Percentiles rank a stretch among this genome's conserved stretches.
Evolutionary conservation across 64 coral and sea anemone species (phyloP).

Genomic region (Anthopleura sola): DNA sequence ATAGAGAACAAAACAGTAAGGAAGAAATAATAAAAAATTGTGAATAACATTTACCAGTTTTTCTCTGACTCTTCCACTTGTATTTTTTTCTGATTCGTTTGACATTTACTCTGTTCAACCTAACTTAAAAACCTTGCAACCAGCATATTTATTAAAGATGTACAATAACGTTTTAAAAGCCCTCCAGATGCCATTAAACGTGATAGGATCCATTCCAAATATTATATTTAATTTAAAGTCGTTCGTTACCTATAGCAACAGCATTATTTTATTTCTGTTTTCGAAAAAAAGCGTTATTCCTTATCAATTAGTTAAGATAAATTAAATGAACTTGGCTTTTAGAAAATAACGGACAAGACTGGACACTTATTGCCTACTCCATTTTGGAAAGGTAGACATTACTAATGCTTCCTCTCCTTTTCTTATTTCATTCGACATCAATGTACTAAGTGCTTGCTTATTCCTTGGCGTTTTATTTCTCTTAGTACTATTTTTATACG

Average conservation of each 20-base stretch:
- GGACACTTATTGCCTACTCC: not conserved
- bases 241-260: constrained; percentile 4
- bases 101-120: too few relatives aligned
- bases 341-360: not conserved
- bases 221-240: not conserved
- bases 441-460: not conserved
- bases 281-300: not conserved
- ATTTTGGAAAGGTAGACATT: not conserved
- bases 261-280: not conserved
- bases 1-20: too few relatives aligned
- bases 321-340: constrained; percentile 3
- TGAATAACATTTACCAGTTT: too few relatives aligned
- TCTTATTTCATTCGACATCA: not conserved
- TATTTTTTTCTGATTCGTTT: too few relatives aligned
- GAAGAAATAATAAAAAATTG: too few relatives aligned
- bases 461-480: too few relatives aligned
- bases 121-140: too few relatives aligned
- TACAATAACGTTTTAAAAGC: too few relatives aligned
- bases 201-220: not conserved
- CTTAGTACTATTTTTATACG: not conserved
- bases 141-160: too few relatives aligned
- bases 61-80: too few relatives aligned
- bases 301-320: not conserved
- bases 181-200: too few relatives aligned
- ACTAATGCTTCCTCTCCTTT: not conserved